Evolutionary conservation across 2,888 invertebrate genomes (phyloP).

Genomic region (Schrankia costaestrigalis): DNA sequence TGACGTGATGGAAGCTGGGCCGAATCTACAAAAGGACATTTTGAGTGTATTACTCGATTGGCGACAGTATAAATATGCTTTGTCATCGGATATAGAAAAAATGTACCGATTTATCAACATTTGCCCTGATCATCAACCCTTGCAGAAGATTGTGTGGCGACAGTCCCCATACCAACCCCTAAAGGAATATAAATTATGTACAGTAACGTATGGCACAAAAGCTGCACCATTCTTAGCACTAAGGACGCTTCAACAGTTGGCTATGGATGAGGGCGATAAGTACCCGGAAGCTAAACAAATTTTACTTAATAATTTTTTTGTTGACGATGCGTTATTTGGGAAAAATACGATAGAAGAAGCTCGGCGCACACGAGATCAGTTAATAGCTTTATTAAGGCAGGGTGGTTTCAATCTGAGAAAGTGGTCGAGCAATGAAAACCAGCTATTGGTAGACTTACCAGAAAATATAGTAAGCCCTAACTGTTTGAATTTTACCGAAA

Average conservation of each 20-base stretch:
- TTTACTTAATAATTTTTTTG: background rate
- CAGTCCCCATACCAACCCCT: background rate
- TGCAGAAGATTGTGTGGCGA: slow-evolving; percentile 1
- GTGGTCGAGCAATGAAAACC: background rate
- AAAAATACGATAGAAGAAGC: background rate
- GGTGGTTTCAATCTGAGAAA: background rate
- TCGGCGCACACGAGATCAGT: background rate
- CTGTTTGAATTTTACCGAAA: background rate
- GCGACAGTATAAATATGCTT: background rate
- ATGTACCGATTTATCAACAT: background rate
- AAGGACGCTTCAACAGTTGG: background rate
- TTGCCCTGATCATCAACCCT: background rate
- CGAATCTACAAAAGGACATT: background rate
- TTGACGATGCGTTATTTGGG: background rate
- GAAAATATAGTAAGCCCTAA: background rate
- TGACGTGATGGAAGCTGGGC: background rate
- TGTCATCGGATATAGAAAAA: slow-evolving; percentile 2
- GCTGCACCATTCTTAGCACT: background rate
- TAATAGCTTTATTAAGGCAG: background rate
- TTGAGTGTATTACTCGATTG: background rate
- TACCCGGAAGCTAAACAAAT: background rate
- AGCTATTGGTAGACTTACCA: background rate
- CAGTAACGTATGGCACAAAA: background rate
- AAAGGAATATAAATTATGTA: slow-evolving; percentile 1
- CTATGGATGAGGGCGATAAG: background rate